Conservation (phyloP, 2,113 vertebrate genomes). For the Callipepla californica region DNA sequence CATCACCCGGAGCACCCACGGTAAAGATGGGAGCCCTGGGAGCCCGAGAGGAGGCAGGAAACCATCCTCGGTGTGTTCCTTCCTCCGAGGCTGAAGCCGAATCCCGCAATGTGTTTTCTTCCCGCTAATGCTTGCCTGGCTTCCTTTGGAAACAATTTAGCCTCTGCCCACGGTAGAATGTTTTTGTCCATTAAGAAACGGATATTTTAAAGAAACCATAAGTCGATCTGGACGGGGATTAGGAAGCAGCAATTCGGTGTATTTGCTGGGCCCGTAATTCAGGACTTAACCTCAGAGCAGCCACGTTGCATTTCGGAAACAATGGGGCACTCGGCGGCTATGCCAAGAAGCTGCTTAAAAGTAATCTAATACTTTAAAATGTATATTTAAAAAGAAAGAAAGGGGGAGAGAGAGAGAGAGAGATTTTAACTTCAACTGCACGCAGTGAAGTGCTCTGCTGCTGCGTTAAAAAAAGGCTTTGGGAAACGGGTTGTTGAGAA, state of each 20-base stretch:
- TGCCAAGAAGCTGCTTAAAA: conserved; percentile 68
- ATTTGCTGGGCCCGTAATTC: conserved; percentile 67
- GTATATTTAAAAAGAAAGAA: conserved; percentile 36
- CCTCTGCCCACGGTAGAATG: conserved; percentile 60
- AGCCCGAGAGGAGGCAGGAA: conserved; percentile 59
- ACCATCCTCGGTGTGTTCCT: conserved; percentile 46
- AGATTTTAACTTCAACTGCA: not conserved
- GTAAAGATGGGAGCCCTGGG: conserved; percentile 32
- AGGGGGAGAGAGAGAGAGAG: not conserved
- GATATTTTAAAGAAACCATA: conserved; percentile 74
- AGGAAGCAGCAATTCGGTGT: conserved; percentile 63
- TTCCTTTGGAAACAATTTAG: conserved; percentile 75
- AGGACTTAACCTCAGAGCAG: conserved; percentile 68
- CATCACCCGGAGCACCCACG: not conserved
- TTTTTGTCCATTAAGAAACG: conserved; percentile 72
- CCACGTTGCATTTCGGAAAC: conserved; percentile 69
- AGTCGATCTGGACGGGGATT: conserved; percentile 65
- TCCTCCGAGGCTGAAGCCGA: conserved; percentile 64
- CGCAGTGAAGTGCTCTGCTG: conserved; percentile 4
- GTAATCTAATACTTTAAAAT: conserved; percentile 66
- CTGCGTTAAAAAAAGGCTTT: not conserved
- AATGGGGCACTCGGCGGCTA: conserved; percentile 46
- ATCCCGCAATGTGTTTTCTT: conserved; percentile 60
- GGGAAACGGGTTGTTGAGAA: not conserved
- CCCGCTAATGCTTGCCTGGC: conserved; percentile 66